Evolutionary conservation across 2,888 invertebrate genomes (phyloP).

Genomic region (Callimorpha dominula): DNA sequence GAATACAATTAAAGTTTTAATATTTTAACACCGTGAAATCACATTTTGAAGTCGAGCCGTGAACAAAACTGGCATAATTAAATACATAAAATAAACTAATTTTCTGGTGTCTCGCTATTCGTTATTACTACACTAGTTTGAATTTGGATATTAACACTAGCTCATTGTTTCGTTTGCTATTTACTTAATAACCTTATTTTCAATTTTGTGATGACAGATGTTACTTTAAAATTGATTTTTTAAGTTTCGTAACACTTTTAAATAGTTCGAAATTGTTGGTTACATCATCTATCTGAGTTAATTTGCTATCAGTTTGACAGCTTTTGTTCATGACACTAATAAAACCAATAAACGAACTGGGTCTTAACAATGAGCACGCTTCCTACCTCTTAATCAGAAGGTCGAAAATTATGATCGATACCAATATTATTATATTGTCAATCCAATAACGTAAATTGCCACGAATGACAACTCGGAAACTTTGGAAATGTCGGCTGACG

Average conservation of each 20-base stretch:
- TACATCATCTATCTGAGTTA: background rate
- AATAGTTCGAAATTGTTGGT: background rate
- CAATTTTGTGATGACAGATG: too few relatives aligned
- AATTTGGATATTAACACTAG: background rate
- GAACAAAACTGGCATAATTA: slow-evolving; percentile 60
- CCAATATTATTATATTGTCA: slow-evolving; percentile 10
- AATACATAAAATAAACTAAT: slow-evolving; percentile 61
- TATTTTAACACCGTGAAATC: slow-evolving; percentile 75
- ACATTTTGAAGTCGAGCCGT: slow-evolving; percentile 63
- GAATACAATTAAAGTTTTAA: slow-evolving; percentile 83
- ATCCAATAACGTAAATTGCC: slow-evolving; percentile 20
- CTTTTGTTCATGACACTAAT: background rate
- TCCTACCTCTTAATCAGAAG: background rate
- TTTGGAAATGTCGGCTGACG: slow-evolving; percentile 33
- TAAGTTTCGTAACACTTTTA: background rate
- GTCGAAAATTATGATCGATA: slow-evolving; percentile 10
- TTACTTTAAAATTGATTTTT: background rate
- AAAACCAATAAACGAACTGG: background rate
- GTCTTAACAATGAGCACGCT: background rate
- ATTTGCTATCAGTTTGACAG: background rate
- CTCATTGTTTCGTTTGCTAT: background rate
- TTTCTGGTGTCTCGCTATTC: slow-evolving; percentile 31
- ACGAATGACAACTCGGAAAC: slow-evolving; percentile 27
- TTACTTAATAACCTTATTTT: background rate
- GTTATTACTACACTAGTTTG: slow-evolving; percentile 16